Base-by-base conservation (phyloP, 2,113 vertebrate genomes). In the Tachuris rubrigastra region DNA sequence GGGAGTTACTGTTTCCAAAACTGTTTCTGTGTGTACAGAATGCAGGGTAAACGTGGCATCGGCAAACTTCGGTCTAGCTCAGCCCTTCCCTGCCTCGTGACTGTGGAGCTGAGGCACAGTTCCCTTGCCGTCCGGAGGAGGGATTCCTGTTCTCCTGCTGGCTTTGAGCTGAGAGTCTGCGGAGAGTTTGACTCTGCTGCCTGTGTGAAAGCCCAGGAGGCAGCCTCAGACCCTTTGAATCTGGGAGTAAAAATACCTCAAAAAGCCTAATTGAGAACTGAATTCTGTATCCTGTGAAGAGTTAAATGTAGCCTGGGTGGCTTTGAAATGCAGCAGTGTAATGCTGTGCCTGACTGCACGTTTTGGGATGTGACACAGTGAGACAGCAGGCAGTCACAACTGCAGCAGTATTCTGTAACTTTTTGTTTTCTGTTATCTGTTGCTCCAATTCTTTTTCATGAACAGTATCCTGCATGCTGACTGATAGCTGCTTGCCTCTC, bases 71-170 rank as follows among this genome's bases (percentile, higher is more conserved):
- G 10, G 31, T 3, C 8, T 35, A 0, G 55, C 21, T 49, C 63
- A 52, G 52, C 53, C 28, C 23, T 46, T 74, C 41, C 25, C 28
- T 74, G 39, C 52, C 20, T 31, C 37, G 39, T 39, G 65, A 6
- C 47, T 67, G 6, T 58, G 8, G 9, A 23, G 72, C 79, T 37
- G 46, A 63, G 63, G 14, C 42, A 35, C 1, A 0, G 60, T 84
- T 55, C 9, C 39, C 62, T 67, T 41, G 19, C 62, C 25, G 0
- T 2, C 3, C 0, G 6, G 46, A 87, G 28, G 13, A 52, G 17
- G 74, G 4, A 30, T 7, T 83, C 42, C 33, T 27, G n/a, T 46
- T 55, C 41, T 77, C 30, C 15, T 52, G 1, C 21, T 78, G 66
- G 22, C 15, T 90, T 63, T 50, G 30, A 14, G 25, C 8, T 7